Base-by-base conservation (phyloP, 2,888 invertebrate genomes). In the Pandemis heparana region DNA sequence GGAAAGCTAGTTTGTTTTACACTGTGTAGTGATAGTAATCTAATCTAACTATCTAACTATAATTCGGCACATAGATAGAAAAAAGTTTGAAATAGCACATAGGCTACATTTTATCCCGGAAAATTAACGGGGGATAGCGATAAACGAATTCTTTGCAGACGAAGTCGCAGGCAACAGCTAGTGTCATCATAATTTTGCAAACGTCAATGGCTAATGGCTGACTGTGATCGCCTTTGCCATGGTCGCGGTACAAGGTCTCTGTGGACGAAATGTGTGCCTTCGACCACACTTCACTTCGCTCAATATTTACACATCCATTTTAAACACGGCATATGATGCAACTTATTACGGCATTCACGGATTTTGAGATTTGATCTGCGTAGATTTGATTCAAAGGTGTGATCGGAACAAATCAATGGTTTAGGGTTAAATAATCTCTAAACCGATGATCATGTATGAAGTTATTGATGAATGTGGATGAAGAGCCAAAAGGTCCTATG, bases 271-370 rank as follows among this genome's bases (percentile, higher is more conserved):
- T n/a, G 9, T 38, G 62, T 41, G 41, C 10, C 38, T 32, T 41
- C 43, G 32, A 23, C 51, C 56, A 39, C 48, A 38, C 48, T 61
- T 9, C 18, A 23, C n/a, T 65, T 65, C 38, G 48, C n/a, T 14
- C 48, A 65, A 71, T 71, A 71, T 71, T 71, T 60, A 65, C 38
- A 38, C 8, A 39, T 14, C 64, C 48, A 48, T 48, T 65, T 70
- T 48, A 39, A 65, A 71, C 60, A 1, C 12, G 56, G 9, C n/a
- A 7, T 38, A 65, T 71, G 71, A 65, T 65, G 71, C 59, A 60
- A 65, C 48, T 9, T 14, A 12, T 10, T 16, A 48, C 12, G 41
- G 41, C 10, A n/a, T 18, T 71, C 38, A 38, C 18, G 38, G 60
- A 46, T 68, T 18, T 1, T 18, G 3, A 51, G 18, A 0, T 18